Conservation (phyloP, 2,888 invertebrate species). For the Epinotia demarniana region DNA sequence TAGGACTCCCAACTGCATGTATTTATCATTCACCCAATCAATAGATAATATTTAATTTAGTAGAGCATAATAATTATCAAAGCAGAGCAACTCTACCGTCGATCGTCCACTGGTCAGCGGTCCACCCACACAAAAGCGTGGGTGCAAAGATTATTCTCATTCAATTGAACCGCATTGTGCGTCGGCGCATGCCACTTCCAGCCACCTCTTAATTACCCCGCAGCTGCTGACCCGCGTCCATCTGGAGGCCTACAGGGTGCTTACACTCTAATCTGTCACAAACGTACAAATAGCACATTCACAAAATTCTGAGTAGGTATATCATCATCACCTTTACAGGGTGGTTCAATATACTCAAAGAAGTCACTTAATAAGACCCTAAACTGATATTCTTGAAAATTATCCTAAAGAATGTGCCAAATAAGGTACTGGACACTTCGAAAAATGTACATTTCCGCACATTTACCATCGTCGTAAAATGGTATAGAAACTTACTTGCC, state of each 20-base stretch:
- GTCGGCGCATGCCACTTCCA: constrained; percentile 83
- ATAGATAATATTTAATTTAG: background rate
- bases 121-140: constrained; percentile 84
- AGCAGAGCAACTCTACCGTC: constrained; percentile 67
- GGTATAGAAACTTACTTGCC: no score
- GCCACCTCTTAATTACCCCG: constrained; percentile 83
- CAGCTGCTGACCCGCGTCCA: constrained; percentile 83
- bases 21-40: no score
- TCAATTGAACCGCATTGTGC: constrained; percentile 84
- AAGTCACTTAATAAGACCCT: background rate
- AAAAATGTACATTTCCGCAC: no score
- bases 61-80: constrained; percentile 32
- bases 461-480: no score
- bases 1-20: no score
- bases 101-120: constrained; percentile 72
- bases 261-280: constrained; percentile 40
- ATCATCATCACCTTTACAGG: background rate
- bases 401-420: no score
- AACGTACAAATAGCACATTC: constrained; percentile 16
- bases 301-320: constrained; percentile 16
- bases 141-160: constrained; percentile 85
- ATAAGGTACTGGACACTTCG: no score
- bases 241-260: constrained; percentile 76
- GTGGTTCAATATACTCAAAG: background rate
- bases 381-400: no score